Evolutionary conservation across 1,140 invertebrate genomes (phyloP).

Genomic region (Hyphantria cunea): DNA sequence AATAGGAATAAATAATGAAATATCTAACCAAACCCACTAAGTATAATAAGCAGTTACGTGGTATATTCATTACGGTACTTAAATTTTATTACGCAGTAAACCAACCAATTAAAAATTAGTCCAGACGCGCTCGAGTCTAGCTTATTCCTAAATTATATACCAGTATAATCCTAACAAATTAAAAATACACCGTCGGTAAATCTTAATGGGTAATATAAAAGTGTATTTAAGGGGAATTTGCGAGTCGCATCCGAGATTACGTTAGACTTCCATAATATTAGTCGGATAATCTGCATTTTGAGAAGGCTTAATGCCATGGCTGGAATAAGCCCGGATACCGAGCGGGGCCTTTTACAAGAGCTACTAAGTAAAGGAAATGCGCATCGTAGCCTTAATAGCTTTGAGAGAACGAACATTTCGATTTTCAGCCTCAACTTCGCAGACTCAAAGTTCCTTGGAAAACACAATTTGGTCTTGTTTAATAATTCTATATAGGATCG

Average conservation of each 20-base stretch:
- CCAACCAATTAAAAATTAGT: too few relatives aligned
- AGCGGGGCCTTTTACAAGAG: constrained; percentile 19
- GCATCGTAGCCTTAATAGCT: constrained; percentile 22
- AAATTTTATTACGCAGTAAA: too few relatives aligned
- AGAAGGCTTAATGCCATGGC: constrained; percentile 19
- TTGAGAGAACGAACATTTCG: constrained; percentile 16
- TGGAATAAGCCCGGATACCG: constrained; percentile 23
- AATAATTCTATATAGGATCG: too few relatives aligned
- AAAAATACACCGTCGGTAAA: constrained; percentile 2
- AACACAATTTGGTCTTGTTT: too few relatives aligned
- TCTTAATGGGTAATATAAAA: constrained; percentile 14
- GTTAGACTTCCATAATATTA: constrained; percentile 22
- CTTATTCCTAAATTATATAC: too few relatives aligned
- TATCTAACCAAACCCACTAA: too few relatives aligned
- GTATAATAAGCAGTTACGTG: too few relatives aligned
- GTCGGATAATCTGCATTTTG: constrained; percentile 30
- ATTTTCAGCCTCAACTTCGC: constrained; percentile 8
- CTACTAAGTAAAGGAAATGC: constrained; percentile 22
- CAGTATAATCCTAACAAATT: constrained; percentile 3
- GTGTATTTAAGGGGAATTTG: constrained; percentile 9
- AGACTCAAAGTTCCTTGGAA: background rate
- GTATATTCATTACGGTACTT: too few relatives aligned
- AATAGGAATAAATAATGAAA: too few relatives aligned
- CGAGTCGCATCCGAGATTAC: constrained; percentile 17
- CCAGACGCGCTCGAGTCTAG: too few relatives aligned